A percentile compares a stretch with the other conserved stretches of the same genome.
phyloP scores from a whole-genome alignment of 2,888 invertebrate species.

The Pachymerium ferrugineum region DNA sequence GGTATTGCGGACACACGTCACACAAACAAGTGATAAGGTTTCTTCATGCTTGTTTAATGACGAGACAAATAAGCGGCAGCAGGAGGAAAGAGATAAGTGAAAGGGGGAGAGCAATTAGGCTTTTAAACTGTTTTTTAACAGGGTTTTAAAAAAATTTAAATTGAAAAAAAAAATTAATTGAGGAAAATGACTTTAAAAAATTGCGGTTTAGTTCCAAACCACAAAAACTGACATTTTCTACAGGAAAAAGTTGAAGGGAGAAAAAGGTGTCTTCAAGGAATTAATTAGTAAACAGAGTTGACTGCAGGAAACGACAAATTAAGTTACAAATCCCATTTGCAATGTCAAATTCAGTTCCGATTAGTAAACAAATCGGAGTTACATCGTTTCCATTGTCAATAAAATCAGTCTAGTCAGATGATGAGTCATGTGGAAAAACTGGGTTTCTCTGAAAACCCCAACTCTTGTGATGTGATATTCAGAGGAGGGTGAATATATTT shows the following conservation, averaged over 20 bases:
- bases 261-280: not conserved
- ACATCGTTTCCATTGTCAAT: not conserved
- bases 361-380: not conserved
- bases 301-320: not conserved
- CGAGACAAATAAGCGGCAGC: not conserved
- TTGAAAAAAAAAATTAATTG: not conserved
- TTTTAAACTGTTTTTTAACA: not conserved
- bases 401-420: constrained; percentile 19
- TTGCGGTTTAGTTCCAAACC: too few species aligned
- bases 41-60: constrained; percentile 8
- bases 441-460: not conserved
- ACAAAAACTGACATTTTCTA: too few species aligned
- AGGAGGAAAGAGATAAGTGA: not conserved
- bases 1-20: constrained; percentile 19
- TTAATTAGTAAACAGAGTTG: constrained; percentile 11
- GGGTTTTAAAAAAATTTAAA: not conserved
- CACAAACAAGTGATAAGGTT: constrained; percentile 19
- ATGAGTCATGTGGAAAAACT: not conserved
- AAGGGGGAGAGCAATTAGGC: not conserved
- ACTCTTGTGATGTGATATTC: not conserved
- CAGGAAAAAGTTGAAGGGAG: too few species aligned
- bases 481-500: not conserved
- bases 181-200: too few species aligned
- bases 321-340: constrained; percentile 11
- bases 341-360: constrained; percentile 5